phyloP scores from a whole-genome alignment of 2,113 vertebrate species.

The Scophthalmus maximus region DNA sequence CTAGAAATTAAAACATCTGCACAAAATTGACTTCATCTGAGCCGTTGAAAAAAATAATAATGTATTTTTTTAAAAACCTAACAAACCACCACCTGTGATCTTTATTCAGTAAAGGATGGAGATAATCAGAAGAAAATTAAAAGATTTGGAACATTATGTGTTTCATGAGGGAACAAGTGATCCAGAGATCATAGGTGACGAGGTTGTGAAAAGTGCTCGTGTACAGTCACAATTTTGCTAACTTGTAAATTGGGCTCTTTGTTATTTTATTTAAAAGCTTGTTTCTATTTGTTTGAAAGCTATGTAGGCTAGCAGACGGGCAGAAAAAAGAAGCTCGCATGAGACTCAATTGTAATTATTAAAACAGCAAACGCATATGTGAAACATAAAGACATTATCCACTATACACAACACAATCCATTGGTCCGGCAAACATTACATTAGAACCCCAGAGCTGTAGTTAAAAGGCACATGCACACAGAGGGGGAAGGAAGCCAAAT shows the following conservation, averaged over 20 bases:
- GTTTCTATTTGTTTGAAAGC: not conserved
- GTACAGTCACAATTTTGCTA: not conserved
- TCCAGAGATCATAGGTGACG: conserved; percentile 1
- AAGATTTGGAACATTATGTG: conserved; percentile 1
- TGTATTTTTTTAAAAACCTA: no score
- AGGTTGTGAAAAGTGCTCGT: conserved; percentile 6
- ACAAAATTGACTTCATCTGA: not conserved
- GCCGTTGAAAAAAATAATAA: no score
- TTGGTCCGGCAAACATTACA: conserved; percentile 19
- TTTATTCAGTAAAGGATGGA: conserved; percentile 29
- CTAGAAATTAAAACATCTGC: conserved; percentile 19
- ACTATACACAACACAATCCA: conserved; percentile 24
- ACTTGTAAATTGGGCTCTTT: no score
- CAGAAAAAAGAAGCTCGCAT: not conserved
- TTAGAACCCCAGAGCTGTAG: conserved; percentile 22
- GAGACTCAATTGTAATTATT: conserved; percentile 19
- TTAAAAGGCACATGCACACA: conserved; percentile 11
- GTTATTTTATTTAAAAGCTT: not conserved
- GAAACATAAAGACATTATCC: conserved; percentile 28
- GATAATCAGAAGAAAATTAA: conserved; percentile 28
- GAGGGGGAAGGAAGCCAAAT: conserved; percentile 36
- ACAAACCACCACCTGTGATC: conserved; percentile 31
- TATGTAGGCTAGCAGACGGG: not conserved
- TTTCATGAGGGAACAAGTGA: conserved; percentile 26
- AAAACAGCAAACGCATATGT: conserved; percentile 28